Evolutionary conservation across 2,888 invertebrate genomes (phyloP).

Genomic region (Eristalis tenax): DNA sequence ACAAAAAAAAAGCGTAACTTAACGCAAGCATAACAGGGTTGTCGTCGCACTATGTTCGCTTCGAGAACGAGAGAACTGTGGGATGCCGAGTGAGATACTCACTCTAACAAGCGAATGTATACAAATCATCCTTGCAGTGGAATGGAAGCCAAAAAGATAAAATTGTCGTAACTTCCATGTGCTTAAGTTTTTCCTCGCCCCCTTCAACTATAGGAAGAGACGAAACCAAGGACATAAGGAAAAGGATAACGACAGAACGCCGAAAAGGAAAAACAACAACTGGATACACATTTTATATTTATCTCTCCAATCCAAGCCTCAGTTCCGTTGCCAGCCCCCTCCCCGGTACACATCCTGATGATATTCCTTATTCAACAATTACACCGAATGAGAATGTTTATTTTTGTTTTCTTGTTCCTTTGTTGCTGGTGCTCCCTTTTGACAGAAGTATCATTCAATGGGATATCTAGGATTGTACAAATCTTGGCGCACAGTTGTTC

Average conservation of each 20-base stretch:
- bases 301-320: conserved; percentile 7
- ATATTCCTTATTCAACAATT: conserved; percentile 55
- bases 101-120: conserved; percentile 9
- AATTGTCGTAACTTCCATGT: conserved; percentile 52
- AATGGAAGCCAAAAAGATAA: conserved; percentile 39
- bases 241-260: not conserved
- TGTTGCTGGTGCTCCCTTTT: not conserved
- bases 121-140: not conserved
- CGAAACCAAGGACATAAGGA: not conserved
- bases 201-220: not conserved
- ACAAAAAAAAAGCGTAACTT: conserved; percentile 29
- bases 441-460: not conserved
- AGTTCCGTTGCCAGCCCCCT: not conserved
- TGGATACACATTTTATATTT: conserved; percentile 3
- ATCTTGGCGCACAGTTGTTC: not conserved
- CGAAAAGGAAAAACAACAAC: conserved; percentile 2
- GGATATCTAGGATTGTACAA: conserved; percentile 7
- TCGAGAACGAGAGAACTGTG: not conserved
- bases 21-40: conserved; percentile 37
- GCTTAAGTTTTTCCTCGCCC: conserved; percentile 25
- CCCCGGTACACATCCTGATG: conserved; percentile 19
- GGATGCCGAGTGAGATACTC: not conserved
- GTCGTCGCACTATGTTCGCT: conserved; percentile 13
- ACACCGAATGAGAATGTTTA: conserved; percentile 45
- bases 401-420: not conserved